phyloP scores from a whole-genome alignment of 2,888 invertebrate species.

The Pseudococcus jackbeardsleyi region DNA sequence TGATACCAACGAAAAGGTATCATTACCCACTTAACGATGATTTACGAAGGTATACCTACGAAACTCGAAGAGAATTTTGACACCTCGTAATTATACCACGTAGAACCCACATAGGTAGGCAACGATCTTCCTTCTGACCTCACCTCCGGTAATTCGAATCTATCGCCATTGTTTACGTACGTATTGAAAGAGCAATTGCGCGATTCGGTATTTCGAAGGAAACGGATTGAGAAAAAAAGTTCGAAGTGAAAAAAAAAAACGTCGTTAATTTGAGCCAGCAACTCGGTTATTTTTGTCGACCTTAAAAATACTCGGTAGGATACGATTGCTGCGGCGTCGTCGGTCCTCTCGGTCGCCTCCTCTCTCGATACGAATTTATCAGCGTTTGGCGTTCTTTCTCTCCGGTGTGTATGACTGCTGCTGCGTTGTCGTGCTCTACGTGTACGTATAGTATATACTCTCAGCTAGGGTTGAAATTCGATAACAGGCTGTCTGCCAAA shows the following conservation, averaged over 20 bases:
- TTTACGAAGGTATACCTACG: neutral
- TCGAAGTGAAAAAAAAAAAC: neutral
- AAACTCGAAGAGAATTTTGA: neutral
- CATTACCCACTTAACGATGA: neutral
- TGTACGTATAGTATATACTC: neutral
- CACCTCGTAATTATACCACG: neutral
- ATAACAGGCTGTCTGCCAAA: conserved; percentile 61
- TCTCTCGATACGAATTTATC: conserved; percentile 25
- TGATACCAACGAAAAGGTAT: neutral
- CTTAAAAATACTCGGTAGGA: conserved; percentile 54
- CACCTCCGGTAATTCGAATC: neutral
- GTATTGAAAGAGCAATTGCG: neutral
- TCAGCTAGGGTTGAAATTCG: conserved; percentile 59
- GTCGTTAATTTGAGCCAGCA: conserved; percentile 48
- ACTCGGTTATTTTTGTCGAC: conserved; percentile 61
- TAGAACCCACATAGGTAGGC: neutral
- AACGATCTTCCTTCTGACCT: neutral
- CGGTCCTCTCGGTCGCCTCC: neutral
- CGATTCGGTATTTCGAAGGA: neutral
- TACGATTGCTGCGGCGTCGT: neutral
- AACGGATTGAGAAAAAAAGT: neutral
- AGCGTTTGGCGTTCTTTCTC: neutral
- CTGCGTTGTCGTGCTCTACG: neutral
- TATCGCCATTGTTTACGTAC: neutral
- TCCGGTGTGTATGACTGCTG: conserved; percentile 12